A percentile compares a stretch with the other conserved stretches of the same genome.
phyloP scores from a whole-genome alignment of 2,888 invertebrate genomes.

The Hydropsyche betteni region DNA sequence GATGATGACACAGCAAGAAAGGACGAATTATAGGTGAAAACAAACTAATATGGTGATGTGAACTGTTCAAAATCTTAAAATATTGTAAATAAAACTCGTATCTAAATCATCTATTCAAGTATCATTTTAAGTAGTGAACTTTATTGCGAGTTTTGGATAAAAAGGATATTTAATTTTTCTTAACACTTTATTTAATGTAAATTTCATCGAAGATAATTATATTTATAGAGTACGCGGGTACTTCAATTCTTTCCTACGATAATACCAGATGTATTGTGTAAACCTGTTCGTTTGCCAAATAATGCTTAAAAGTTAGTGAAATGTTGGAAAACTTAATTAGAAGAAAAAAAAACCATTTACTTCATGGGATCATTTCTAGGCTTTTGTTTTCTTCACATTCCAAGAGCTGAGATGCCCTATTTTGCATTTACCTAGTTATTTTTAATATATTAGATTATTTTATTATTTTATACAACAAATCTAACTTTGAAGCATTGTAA shows the following conservation, averaged over 20 bases:
- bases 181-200: too few species aligned
- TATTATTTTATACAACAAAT: constrained; percentile 41
- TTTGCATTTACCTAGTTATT: constrained; percentile 22
- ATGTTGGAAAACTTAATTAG: constrained; percentile 38
- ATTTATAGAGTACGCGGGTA: too few species aligned
- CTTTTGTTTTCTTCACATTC: constrained; percentile 32
- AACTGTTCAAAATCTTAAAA: constrained; percentile 32
- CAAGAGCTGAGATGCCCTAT: constrained; percentile 7
- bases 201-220: too few species aligned
- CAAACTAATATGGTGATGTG: constrained; percentile 9
- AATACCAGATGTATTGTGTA: not conserved
- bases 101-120: constrained; percentile 1
- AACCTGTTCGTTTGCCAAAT: not conserved
- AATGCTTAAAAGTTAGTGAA: constrained; percentile 49
- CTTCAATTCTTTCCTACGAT: not conserved
- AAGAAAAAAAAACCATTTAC: not conserved
- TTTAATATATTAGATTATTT: constrained; percentile 17
- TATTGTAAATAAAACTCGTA: constrained; percentile 29
- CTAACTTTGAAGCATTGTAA: constrained; percentile 45
- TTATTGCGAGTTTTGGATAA: too few species aligned
- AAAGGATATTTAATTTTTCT: too few species aligned
- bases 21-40: constrained; percentile 77
- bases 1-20: constrained; percentile 78
- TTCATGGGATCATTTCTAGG: constrained; percentile 30
- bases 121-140: not conserved